Percentiles rank a stretch among this genome's conserved stretches.
Evolutionary conservation across 1,140 invertebrate genomes (phyloP).

Genomic region (Dysdera silvatica): DNA sequence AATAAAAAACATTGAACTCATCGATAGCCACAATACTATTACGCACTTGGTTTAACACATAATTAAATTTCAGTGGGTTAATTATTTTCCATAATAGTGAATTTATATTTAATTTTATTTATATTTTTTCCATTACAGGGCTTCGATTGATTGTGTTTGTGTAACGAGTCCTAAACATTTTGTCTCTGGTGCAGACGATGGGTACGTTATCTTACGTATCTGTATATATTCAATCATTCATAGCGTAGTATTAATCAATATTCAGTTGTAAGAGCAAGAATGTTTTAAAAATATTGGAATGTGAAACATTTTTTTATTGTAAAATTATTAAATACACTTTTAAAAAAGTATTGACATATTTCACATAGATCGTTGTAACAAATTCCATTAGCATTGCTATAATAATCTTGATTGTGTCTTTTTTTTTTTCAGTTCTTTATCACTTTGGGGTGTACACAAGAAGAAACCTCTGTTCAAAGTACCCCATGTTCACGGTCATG

Average conservation of each 20-base stretch:
- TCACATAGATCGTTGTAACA: not conserved
- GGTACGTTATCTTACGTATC: constrained; percentile 46
- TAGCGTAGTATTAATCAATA: no score
- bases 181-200: constrained; percentile 80
- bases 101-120: not conserved
- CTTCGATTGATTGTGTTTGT: constrained; percentile 77
- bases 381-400: not conserved
- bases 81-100: no score
- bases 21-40: no score
- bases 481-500: constrained; percentile 63
- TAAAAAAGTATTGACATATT: no score
- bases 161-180: constrained; percentile 88
- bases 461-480: constrained; percentile 78
- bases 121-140: constrained; percentile 39
- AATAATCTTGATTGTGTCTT: not conserved
- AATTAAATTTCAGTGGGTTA: no score
- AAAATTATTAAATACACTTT: constrained; percentile 1
- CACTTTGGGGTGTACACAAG: constrained; percentile 77
- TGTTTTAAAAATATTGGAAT: not conserved
- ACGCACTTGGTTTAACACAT: no score
- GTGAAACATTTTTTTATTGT: not conserved
- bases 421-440: constrained; percentile 52
- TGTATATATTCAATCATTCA: no score
- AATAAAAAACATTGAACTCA: no score
- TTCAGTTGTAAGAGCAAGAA: no score